Evolutionary conservation across 2,113 vertebrate species (phyloP).

Genomic region (Oreochromis aureus): DNA sequence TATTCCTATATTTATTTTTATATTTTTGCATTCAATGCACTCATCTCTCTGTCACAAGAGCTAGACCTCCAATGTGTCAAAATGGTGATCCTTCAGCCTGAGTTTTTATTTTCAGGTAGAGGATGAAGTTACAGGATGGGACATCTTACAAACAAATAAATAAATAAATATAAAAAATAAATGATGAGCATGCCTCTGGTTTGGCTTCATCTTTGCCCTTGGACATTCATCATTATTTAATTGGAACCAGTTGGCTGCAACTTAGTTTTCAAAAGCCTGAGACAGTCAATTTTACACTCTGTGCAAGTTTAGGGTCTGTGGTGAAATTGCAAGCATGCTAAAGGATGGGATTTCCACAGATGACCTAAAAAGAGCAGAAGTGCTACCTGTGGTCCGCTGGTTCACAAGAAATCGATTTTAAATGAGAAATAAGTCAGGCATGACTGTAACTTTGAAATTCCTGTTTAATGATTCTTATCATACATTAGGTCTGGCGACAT

Average conservation of each 20-base stretch:
- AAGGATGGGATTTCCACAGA: background rate
- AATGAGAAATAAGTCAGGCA: background rate
- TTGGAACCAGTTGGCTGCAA: background rate
- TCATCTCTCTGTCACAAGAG: background rate
- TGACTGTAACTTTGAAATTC: background rate
- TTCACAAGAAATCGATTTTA: rapidly evolving
- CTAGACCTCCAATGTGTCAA: background rate
- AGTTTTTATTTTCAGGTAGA: background rate
- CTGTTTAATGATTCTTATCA: background rate
- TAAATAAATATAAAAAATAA: background rate
- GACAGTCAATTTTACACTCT: background rate
- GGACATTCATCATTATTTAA: background rate
- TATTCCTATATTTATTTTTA: background rate
- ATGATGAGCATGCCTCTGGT: background rate
- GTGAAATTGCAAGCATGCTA: background rate
- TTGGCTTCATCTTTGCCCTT: background rate
- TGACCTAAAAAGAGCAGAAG: background rate
- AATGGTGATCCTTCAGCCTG: background rate
- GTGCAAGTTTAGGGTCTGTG: background rate
- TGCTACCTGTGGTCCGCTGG: background rate
- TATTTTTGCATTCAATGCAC: background rate
- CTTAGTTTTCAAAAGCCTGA: background rate
- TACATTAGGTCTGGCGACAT: background rate
- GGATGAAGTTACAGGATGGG: background rate
- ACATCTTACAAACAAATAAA: background rate